phyloP scores from a whole-genome alignment of 2,113 vertebrate species.

The Urocitellus parryii region DNA sequence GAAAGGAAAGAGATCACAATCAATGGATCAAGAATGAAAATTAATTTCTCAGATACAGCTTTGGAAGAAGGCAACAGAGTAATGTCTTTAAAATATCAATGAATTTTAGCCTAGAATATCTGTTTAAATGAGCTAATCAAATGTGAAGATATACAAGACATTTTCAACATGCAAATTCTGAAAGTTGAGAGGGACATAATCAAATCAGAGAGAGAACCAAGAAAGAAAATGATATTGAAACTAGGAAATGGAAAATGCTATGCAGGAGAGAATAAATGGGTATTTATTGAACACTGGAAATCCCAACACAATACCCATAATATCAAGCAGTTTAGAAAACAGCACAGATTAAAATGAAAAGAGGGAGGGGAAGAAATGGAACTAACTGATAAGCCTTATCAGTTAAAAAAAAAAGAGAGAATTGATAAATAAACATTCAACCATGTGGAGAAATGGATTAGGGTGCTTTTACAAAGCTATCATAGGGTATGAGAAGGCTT shows the following conservation, averaged over 20 bases:
- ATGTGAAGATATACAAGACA: slow-evolving; percentile 16
- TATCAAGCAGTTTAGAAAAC: not conserved
- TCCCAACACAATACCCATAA: not conserved
- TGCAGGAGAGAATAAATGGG: not conserved
- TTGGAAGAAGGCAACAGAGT: not conserved
- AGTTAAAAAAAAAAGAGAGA: not conserved
- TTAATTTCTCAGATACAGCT: not conserved
- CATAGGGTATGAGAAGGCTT: not conserved
- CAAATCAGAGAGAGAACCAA: not conserved
- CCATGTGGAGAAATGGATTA: not conserved
- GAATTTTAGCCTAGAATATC: slow-evolving; percentile 15
- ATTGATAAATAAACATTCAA: not conserved
- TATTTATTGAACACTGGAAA: not conserved
- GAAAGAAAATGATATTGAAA: not conserved
- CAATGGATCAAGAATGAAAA: not conserved
- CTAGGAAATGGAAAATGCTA: not conserved
- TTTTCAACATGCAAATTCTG: not conserved
- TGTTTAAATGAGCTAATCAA: slow-evolving; percentile 16
- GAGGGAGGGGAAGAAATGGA: not conserved
- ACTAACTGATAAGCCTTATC: not conserved
- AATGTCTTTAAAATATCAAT: slow-evolving; percentile 17
- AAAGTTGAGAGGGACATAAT: not conserved
- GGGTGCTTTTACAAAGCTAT: not conserved
- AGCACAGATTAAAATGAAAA: not conserved
- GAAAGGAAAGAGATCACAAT: not conserved